phyloP scores from a whole-genome alignment of 2,113 vertebrate genomes.

The Syrrhaptes paradoxus region DNA sequence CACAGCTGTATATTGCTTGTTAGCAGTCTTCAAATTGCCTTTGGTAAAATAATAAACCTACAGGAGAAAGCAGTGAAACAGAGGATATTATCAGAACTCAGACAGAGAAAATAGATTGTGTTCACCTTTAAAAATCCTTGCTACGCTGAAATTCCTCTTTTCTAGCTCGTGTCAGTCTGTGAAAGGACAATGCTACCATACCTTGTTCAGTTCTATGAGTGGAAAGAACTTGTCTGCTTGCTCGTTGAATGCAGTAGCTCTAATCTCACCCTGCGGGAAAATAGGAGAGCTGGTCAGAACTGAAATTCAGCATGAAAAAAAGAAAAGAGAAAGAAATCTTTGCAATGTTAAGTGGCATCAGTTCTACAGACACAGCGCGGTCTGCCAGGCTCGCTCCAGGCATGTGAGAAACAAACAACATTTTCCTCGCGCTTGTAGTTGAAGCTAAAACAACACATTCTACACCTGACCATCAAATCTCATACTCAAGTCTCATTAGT shows the following conservation, averaged over 20 bases:
- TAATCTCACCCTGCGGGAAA: slow-evolving; percentile 89
- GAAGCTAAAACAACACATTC: not conserved
- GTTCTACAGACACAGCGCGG: not conserved
- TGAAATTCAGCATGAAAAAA: not conserved
- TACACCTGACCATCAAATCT: slow-evolving; percentile 14
- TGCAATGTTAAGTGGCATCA: slow-evolving; percentile 17
- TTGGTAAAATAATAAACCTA: slow-evolving; percentile 97
- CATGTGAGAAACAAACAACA: not conserved
- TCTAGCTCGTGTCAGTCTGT: slow-evolving; percentile 13
- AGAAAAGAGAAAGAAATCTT: not conserved
- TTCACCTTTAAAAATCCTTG: slow-evolving; percentile 28
- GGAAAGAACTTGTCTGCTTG: slow-evolving; percentile 95
- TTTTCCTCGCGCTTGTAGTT: not conserved
- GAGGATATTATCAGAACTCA: not conserved
- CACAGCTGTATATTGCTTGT: slow-evolving; percentile 94
- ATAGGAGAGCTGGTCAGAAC: slow-evolving; percentile 20
- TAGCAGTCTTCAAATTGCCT: slow-evolving; percentile 92
- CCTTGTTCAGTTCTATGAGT: slow-evolving; percentile 93
- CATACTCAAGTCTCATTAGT: not conserved
- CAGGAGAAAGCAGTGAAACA: slow-evolving; percentile 30
- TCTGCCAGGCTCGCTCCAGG: slow-evolving; percentile 13
- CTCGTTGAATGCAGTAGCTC: slow-evolving; percentile 94
- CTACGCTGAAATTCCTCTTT: not conserved
- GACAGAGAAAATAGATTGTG: slow-evolving; percentile 1
- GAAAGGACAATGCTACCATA: slow-evolving; percentile 59